phyloP scores from a whole-genome alignment of 2,113 vertebrate genomes.

The Delphinus delphis region DNA sequence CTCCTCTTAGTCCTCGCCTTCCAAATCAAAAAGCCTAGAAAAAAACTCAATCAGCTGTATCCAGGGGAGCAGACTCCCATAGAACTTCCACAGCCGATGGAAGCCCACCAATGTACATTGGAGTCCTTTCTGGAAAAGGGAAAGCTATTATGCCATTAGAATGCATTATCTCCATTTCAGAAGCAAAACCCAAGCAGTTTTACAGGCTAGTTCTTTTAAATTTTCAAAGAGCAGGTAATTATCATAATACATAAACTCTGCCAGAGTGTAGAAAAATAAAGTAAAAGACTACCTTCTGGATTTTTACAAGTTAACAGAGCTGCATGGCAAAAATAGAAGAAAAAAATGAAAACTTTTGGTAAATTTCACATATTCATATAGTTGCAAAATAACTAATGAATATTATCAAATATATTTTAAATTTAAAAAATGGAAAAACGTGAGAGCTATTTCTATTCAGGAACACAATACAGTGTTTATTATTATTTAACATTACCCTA shows the following conservation, averaged over 20 bases:
- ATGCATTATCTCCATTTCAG: not conserved
- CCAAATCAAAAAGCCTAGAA: not conserved
- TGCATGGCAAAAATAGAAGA: not conserved
- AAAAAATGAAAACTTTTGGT: constrained; percentile 1
- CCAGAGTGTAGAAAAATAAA: not conserved
- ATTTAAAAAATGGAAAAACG: not conserved
- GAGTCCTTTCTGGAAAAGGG: not conserved
- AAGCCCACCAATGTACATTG: no score
- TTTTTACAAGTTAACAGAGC: constrained; percentile 8
- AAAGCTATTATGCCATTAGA: not conserved
- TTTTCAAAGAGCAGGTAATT: constrained; percentile 42
- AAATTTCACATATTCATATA: not conserved
- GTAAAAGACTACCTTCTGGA: not conserved
- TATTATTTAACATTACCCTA: not conserved
- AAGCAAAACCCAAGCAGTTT: not conserved
- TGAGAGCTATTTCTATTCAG: not conserved
- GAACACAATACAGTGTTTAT: not conserved
- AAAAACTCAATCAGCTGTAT: not conserved
- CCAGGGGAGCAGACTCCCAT: not conserved
- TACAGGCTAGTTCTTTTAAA: not conserved
- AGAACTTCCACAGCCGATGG: not conserved
- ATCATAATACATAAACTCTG: constrained; percentile 18
- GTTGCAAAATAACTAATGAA: constrained; percentile 28
- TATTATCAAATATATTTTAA: constrained; percentile 23
- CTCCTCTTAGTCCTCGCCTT: not conserved